These are phyloP conservation scores for Procapra przewalskii DNA, from an alignment of 2,113 vertebrate genomes.

Conservation along the genomic window DNA sequence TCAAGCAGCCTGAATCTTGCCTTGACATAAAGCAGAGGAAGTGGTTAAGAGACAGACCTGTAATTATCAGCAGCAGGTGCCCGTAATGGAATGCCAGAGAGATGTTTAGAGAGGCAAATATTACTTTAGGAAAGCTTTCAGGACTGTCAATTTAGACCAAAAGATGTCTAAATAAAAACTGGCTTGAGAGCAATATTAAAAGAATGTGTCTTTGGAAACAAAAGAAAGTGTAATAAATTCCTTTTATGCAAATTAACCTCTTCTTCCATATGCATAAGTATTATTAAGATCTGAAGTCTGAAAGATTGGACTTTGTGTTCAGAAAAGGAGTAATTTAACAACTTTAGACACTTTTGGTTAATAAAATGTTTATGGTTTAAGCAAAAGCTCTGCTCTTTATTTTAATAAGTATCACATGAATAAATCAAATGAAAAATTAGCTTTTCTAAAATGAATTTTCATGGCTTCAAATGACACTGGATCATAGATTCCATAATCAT, in stretches of 20 bases:
- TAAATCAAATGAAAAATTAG: conserved; percentile 16
- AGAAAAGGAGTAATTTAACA: conserved; percentile 4
- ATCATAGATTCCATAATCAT: neutral
- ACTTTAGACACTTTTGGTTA: neutral
- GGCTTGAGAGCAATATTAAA: neutral
- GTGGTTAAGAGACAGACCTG: conserved; percentile 67
- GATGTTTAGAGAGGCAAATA: conserved; percentile 72
- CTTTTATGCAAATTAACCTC: neutral
- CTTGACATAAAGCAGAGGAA: conserved; percentile 75
- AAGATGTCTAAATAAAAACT: conserved; percentile 37
- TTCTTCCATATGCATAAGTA: neutral
- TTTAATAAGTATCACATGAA: conserved; percentile 3
- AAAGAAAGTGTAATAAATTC: conserved; percentile 41
- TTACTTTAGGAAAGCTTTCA: conserved; percentile 67
- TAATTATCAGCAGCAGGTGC: conserved; percentile 83
- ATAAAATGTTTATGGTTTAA: neutral
- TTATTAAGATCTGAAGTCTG: neutral
- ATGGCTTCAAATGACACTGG: neutral
- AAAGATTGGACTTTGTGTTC: neutral
- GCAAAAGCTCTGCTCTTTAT: neutral
- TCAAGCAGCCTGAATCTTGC: conserved; percentile 57
- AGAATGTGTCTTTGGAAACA: conserved; percentile 43
- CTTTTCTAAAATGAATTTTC: conserved; percentile 28
- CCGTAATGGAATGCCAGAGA: conserved; percentile 74
- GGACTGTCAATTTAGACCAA: conserved; percentile 56